These are phyloP conservation scores for Arion vulgaris DNA, from an alignment of 1,140 invertebrate species.

Conservation along the genomic window DNA sequence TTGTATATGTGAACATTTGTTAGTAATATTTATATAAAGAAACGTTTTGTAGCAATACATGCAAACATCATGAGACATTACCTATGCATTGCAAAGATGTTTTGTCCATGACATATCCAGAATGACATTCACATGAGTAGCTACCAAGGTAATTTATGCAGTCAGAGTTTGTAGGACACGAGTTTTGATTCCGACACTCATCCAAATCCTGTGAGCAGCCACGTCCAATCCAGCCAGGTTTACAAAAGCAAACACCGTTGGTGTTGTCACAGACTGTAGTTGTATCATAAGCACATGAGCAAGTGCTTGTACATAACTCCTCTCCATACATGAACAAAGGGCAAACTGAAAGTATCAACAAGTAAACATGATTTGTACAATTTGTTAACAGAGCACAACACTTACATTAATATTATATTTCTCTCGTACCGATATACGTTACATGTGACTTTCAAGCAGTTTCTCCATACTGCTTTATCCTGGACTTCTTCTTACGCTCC, in stretches of 20 bases:
- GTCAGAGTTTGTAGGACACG: not conserved
- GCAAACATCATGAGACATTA: no score
- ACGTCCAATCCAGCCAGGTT: constrained; percentile 1
- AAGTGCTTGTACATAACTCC: not conserved
- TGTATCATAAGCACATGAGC: not conserved
- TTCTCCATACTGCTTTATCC: no score
- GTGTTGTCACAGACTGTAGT: constrained; percentile 6
- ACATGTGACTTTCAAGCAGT: no score
- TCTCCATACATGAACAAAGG: constrained; percentile 5
- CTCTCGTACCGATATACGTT: no score
- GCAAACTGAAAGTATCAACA: not conserved
- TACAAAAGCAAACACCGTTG: constrained; percentile 17
- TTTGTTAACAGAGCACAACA: no score
- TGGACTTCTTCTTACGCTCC: no score
- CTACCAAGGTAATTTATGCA: not conserved
- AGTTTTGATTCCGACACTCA: not conserved
- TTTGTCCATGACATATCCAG: constrained; percentile 3
- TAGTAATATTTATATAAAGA: no score
- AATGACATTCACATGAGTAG: not conserved
- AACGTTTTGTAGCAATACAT: no score
- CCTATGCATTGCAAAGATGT: no score
- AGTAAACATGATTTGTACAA: no score
- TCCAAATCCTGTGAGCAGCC: constrained; percentile 14
- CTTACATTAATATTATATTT: no score
- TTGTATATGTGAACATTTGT: no score